A percentile compares a stretch with the other conserved stretches of the same genome.
Evolutionary conservation across 2,888 invertebrate genomes (phyloP).

Genomic region (Tetranychus piercei): DNA sequence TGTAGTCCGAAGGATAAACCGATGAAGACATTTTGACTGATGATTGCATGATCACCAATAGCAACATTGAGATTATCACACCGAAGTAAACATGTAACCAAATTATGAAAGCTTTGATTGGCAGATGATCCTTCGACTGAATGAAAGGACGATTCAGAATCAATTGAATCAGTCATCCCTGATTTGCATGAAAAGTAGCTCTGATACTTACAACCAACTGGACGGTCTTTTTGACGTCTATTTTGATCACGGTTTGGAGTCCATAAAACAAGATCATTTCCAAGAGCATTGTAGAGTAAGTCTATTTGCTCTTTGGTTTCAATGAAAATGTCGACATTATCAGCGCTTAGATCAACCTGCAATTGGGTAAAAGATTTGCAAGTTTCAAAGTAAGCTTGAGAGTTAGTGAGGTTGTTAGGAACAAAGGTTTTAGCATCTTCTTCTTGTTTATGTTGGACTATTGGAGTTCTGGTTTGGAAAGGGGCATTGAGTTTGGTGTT

Average conservation of each 20-base stretch:
- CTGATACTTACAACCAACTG: slow-evolving; percentile 28
- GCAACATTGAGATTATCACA: slow-evolving; percentile 14
- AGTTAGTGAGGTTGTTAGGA: slow-evolving; percentile 19
- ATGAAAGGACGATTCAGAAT: slow-evolving; percentile 21
- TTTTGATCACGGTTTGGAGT: slow-evolving; percentile 39
- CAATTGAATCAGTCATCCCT: slow-evolving; percentile 18
- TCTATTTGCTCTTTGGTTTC: slow-evolving; percentile 20
- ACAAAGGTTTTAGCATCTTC: slow-evolving; percentile 18
- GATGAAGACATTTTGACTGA: slow-evolving; percentile 17
- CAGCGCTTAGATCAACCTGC: slow-evolving; percentile 16
- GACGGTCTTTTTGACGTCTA: neutral
- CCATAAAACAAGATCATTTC: slow-evolving; percentile 66
- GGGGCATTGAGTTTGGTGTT: neutral
- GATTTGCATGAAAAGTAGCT: slow-evolving; percentile 15
- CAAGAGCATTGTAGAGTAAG: slow-evolving; percentile 41
- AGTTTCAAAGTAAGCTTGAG: slow-evolving; percentile 12
- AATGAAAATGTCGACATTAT: slow-evolving; percentile 18
- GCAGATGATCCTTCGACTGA: slow-evolving; percentile 14
- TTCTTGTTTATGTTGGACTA: slow-evolving; percentile 14
- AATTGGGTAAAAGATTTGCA: slow-evolving; percentile 7
- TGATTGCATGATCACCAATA: slow-evolving; percentile 13
- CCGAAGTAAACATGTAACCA: slow-evolving; percentile 11
- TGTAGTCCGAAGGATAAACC: slow-evolving; percentile 17
- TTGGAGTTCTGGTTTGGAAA: slow-evolving; percentile 21
- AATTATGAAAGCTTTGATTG: slow-evolving; percentile 7